These are phyloP conservation scores for Sciurus vulgaris DNA, from an alignment of 2,797 vertebrate species.

Conservation along the genomic window DNA sequence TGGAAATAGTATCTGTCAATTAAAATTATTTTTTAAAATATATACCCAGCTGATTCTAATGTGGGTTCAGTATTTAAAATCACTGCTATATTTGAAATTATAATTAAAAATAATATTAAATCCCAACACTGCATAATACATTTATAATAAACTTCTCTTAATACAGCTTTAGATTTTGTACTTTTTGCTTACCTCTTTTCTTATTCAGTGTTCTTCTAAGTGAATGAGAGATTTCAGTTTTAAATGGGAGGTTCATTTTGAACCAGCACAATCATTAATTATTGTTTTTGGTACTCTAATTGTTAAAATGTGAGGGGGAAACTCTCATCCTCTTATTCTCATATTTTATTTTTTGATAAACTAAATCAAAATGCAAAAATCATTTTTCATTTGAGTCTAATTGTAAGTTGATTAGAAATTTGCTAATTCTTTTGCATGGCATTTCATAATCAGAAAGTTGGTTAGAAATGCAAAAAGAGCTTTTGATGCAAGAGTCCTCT, in stretches of 20 bases:
- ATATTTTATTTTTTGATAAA: constrained; percentile 13
- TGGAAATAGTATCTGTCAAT: background rate
- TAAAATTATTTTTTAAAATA: background rate
- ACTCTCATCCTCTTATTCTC: background rate
- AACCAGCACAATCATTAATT: background rate
- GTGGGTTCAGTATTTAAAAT: background rate
- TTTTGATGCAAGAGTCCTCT: background rate
- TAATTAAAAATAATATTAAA: background rate
- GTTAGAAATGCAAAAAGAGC: background rate
- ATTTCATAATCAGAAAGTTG: background rate
- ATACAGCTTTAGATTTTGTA: background rate
- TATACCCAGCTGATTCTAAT: background rate
- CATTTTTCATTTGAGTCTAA: background rate
- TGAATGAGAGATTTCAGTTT: background rate
- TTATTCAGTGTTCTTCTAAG: background rate
- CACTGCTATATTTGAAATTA: background rate
- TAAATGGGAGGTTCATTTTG: background rate
- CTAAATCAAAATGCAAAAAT: background rate
- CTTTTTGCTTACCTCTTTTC: background rate
- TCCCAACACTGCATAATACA: rapidly evolving
- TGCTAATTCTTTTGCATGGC: background rate
- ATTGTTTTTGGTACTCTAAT: background rate
- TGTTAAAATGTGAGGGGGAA: background rate
- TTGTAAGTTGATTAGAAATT: background rate
- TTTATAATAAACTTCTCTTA: background rate